phyloP scores from a whole-genome alignment of 2,888 invertebrate genomes.

The Gastrophysa polygoni region DNA sequence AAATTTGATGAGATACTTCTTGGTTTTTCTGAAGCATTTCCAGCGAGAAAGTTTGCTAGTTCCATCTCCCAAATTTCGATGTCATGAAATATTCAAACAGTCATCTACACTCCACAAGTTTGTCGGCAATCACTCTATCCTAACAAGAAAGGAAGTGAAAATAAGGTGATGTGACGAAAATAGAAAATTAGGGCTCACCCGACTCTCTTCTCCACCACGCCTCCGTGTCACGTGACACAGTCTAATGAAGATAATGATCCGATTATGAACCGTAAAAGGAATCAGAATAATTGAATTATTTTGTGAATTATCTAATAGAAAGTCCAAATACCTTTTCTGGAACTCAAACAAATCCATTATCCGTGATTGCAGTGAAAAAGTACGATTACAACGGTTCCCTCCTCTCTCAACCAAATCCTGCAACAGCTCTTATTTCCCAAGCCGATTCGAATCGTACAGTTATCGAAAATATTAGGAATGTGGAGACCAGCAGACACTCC shows the following conservation, averaged over 20 bases:
- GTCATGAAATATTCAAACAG: neutral
- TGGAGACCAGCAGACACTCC: neutral
- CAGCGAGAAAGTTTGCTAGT: neutral
- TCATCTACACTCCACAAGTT: neutral
- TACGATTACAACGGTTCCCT: no score
- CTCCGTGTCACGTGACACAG: neutral
- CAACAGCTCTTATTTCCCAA: no score
- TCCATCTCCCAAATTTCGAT: neutral
- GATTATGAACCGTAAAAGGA: neutral
- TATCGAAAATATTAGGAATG: no score
- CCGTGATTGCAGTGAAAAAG: no score
- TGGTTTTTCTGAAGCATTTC: neutral
- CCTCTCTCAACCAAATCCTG: no score
- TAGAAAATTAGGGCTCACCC: neutral
- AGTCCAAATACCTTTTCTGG: no score
- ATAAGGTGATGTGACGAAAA: neutral
- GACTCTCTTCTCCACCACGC: neutral
- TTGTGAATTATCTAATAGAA: no score
- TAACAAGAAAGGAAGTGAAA: neutral
- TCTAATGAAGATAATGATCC: neutral
- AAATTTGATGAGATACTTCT: neutral
- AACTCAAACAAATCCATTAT: no score
- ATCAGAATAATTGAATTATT: neutral
- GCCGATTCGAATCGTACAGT: no score
- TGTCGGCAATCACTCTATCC: slow-evolving; percentile 1